A percentile compares a stretch with the other conserved stretches of the same genome.
Evolutionary conservation across 35 echinoderm and acorn worm genomes (phyloP).

Genomic region (Lytechinus pictus): DNA sequence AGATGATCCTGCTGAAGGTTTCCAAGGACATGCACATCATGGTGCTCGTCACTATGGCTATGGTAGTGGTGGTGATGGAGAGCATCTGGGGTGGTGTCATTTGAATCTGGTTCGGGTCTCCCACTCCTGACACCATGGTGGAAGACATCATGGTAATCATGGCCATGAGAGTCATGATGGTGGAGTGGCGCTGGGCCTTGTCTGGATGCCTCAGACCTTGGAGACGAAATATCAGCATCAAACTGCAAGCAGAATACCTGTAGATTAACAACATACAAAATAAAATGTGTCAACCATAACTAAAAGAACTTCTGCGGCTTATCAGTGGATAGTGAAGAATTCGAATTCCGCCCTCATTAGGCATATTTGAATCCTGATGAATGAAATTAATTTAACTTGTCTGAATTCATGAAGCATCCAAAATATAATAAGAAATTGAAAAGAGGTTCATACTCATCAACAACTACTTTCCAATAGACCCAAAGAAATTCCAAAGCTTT

Average conservation of each 20-base stretch:
- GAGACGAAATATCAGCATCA: slow-evolving; percentile 27
- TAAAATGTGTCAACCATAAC: no score
- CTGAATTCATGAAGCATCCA: no score
- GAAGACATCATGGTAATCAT: neutral
- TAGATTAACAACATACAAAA: no score
- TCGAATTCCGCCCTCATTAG: no score
- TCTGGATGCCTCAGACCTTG: neutral
- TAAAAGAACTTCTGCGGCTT: no score
- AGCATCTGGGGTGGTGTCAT: slow-evolving; percentile 2
- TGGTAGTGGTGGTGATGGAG: slow-evolving; percentile 30
- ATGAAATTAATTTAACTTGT: no score
- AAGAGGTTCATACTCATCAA: no score
- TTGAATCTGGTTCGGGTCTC: neutral
- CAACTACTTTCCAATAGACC: no score
- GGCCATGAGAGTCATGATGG: slow-evolving; percentile 17
- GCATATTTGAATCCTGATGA: no score
- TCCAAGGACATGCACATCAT: neutral
- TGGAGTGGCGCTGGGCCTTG: neutral
- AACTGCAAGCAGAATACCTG: slow-evolving; percentile 47
- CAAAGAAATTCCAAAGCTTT: no score
- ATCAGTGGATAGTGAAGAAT: no score
- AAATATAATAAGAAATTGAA: no score
- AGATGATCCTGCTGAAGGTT: neutral
- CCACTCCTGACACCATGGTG: slow-evolving; percentile 43
- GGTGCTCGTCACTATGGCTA: slow-evolving; percentile 37